A percentile compares a stretch with the other conserved stretches of the same genome.
These are phyloP conservation scores for Drosophila nr. fundita DNA, from an alignment of 2,888 invertebrate species.

Conservation along the genomic window DNA sequence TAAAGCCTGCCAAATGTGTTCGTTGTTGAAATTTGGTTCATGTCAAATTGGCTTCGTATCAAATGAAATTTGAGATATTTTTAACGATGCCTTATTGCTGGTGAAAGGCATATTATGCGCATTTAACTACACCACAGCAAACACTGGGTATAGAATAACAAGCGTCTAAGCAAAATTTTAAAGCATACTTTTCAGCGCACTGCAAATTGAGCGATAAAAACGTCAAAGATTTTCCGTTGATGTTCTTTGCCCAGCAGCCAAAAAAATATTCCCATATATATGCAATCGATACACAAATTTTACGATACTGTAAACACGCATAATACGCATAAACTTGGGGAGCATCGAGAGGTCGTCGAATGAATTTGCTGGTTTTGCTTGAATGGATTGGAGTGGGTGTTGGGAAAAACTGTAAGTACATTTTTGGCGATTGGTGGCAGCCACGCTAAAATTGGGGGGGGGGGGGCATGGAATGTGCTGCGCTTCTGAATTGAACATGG, in stretches of 20 bases:
- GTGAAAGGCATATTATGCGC: neutral
- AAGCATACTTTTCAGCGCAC: constrained; percentile 47
- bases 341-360: constrained; percentile 8
- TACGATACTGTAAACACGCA: constrained; percentile 79
- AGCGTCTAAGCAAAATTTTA: constrained; percentile 36
- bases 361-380: neutral
- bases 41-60: neutral
- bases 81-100: neutral
- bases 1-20: neutral
- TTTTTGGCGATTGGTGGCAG: constrained; percentile 39
- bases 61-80: constrained; percentile 1
- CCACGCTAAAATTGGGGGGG: neutral
- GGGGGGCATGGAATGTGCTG: neutral
- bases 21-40: neutral
- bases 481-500: neutral
- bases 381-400: neutral
- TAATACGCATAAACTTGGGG: constrained; percentile 65
- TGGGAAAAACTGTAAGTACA: constrained; percentile 19
- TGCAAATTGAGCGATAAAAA: constrained; percentile 74
- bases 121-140: neutral
- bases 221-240: constrained; percentile 46
- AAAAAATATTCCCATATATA: constrained; percentile 24
- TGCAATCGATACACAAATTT: constrained; percentile 77
- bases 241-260: constrained; percentile 46
- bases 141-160: constrained; percentile 40